Percentiles rank a stretch among this genome's conserved stretches.
Conservation (phyloP, 2,888 invertebrate species). For the Chrysolina americana region DNA sequence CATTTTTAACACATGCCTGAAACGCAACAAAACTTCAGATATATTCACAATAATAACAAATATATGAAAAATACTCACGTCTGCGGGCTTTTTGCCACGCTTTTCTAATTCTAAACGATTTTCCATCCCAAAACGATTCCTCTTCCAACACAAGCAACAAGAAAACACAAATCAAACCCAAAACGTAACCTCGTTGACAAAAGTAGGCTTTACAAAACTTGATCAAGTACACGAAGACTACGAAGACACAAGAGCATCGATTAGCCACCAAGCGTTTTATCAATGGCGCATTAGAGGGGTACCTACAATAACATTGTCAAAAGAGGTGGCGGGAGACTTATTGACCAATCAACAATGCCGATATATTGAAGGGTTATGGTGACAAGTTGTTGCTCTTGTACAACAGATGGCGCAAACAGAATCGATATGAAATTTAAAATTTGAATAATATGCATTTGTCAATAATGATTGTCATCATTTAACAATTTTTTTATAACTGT, state of each 20-base stretch:
- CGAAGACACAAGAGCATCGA: slow-evolving; percentile 58
- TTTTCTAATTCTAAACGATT: slow-evolving; percentile 96
- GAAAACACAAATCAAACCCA: slow-evolving; percentile 44
- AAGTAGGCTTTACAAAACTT: slow-evolving; percentile 47
- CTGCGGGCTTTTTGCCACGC: slow-evolving; percentile 89
- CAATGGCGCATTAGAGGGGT: slow-evolving; percentile 66
- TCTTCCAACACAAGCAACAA: slow-evolving; percentile 46
- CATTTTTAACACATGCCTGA: slow-evolving; percentile 50
- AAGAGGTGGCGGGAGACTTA: slow-evolving; percentile 61
- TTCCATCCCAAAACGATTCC: slow-evolving; percentile 78
- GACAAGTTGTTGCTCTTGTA: neutral
- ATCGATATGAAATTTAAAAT: no score
- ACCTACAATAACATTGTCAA: slow-evolving; percentile 65
- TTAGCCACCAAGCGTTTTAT: slow-evolving; percentile 62
- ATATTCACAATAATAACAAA: slow-evolving; percentile 49
- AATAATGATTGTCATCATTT: no score
- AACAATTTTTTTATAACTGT: no score
- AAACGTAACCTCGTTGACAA: slow-evolving; percentile 60
- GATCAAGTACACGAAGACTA: slow-evolving; percentile 48
- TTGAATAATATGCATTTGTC: no score
- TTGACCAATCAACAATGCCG: slow-evolving; percentile 55
- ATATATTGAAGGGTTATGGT: slow-evolving; percentile 46
- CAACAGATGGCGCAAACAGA: neutral
- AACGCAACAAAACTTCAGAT: slow-evolving; percentile 52
- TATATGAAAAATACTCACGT: slow-evolving; percentile 77